Base-by-base conservation (phyloP, 2,888 invertebrate genomes). In the Agrochola circellaris region DNA sequence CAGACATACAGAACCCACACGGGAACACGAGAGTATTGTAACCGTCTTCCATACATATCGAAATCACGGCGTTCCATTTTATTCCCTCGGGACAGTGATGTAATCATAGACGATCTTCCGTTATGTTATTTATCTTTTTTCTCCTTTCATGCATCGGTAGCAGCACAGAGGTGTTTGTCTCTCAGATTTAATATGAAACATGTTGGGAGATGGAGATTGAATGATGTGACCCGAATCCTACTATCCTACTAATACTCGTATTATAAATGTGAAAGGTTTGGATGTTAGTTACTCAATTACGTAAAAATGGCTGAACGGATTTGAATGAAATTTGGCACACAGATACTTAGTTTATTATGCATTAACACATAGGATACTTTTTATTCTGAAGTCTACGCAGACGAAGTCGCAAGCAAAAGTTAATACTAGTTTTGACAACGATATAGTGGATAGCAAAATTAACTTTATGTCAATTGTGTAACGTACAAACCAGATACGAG, bases 181-280 rank as follows among this genome's bases (percentile, higher is more conserved):
- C 89, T 87, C 88, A 89, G 89, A 92, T 93, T 92, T 91, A 92
- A 92, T 93, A 93, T 89, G 89, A 85, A 87, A 88, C 86, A 89
- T 88, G 88, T 89, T 87, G 20, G 20, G 48, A 13, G 30, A 89
- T 81, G 79, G 79, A 86, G 82, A 79, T 83, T 81, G 23, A 51
- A 51, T 51, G 51, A 51, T 23, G 23, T 51, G 51, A 8, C 23
- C 23, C 51, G 51, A 20, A 58, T 51, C 5, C 8, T 23, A 8
- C 30, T 26, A 26, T 66, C 4, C 8, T 26, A 30, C 26, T 65
- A 54, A 38, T 38, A 34, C n/a, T n/a, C 34, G 20, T 20, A 20
- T 51, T 20, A 51, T 8, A 8, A 51, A 51, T 51, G 51, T 51
- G 51, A 51, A 51, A 51, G 51, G 20, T 51, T 51, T 48, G 17